phyloP scores from a whole-genome alignment of 1,140 invertebrate genomes.

The Pectinophora gossypiella region DNA sequence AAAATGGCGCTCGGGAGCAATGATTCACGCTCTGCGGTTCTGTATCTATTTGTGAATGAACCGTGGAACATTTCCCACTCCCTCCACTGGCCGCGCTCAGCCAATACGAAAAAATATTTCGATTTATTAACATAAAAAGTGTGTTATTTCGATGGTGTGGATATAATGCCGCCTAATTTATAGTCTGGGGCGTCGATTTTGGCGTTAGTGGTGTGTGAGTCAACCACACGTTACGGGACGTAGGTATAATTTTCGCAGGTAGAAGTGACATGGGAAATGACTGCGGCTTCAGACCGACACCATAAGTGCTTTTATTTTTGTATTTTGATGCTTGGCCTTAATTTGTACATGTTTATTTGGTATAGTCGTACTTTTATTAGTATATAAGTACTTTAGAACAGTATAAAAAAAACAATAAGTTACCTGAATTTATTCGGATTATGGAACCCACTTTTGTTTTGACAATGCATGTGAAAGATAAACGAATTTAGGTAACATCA shows the following conservation, averaged over 20 bases:
- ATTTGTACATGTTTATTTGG: too few relatives aligned
- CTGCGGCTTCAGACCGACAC: background rate
- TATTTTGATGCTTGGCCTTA: background rate
- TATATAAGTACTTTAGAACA: too few relatives aligned
- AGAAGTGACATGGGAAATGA: conserved; percentile 22
- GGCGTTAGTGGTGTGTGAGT: conserved; percentile 20
- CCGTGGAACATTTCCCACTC: conserved; percentile 13
- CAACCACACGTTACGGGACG: conserved; percentile 26
- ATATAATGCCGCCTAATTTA: conserved; percentile 34
- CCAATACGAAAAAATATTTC: conserved; percentile 30
- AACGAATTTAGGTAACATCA: background rate
- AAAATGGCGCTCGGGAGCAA: conserved; percentile 10
- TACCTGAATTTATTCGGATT: background rate
- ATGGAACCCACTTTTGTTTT: conserved; percentile 11
- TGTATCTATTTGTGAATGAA: conserved; percentile 28
- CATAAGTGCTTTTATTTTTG: background rate
- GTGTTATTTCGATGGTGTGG: conserved; percentile 20
- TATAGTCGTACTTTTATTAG: too few relatives aligned
- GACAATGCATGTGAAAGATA: conserved; percentile 15
- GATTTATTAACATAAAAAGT: conserved; percentile 22
- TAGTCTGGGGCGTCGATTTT: conserved; percentile 20
- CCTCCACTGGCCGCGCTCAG: conserved; percentile 20
- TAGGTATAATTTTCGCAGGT: conserved; percentile 28
- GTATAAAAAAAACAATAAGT: too few relatives aligned
- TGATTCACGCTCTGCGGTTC: conserved; percentile 34